A percentile compares a stretch with the other conserved stretches of the same genome.
These are phyloP conservation scores for Noctua fimbriata DNA, from an alignment of 2,888 invertebrate species.

Conservation along the genomic window DNA sequence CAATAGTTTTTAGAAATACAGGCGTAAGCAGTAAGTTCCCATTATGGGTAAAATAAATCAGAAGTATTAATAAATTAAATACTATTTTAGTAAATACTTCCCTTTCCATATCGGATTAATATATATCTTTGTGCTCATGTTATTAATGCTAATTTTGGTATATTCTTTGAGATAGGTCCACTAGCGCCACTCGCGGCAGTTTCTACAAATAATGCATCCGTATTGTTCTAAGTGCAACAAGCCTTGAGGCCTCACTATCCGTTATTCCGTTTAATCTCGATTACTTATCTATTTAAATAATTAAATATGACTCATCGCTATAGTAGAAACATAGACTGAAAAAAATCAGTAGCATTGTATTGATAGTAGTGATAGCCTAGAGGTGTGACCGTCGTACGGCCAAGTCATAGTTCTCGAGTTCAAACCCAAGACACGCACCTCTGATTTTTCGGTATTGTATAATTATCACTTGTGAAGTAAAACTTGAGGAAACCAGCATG, in stretches of 20 bases:
- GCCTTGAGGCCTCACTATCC: constrained; percentile 51
- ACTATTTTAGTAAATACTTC: constrained; percentile 8
- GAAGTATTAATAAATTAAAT: constrained; percentile 6
- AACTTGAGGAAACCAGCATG: too few species aligned
- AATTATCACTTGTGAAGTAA: too few species aligned
- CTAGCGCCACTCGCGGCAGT: constrained; percentile 57
- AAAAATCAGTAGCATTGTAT: neutral
- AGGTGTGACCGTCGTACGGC: too few species aligned
- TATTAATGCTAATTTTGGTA: constrained; percentile 57
- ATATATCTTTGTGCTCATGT: constrained; percentile 51
- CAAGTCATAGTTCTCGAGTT: too few species aligned
- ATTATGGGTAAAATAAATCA: neutral
- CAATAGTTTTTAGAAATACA: neutral
- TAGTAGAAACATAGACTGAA: neutral
- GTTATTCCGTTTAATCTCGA: constrained; percentile 49
- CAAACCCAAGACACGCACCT: too few species aligned
- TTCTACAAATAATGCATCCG: constrained; percentile 55
- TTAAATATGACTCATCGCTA: neutral
- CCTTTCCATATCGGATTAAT: constrained; percentile 1
- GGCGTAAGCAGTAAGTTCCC: constrained; percentile 1
- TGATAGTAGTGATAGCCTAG: too few species aligned
- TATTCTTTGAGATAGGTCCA: constrained; percentile 57
- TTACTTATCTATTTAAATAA: constrained; percentile 26
- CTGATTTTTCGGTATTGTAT: too few species aligned
- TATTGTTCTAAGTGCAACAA: constrained; percentile 54